A percentile compares a stretch with the other conserved stretches of the same genome.
Evolutionary conservation across 2,888 invertebrate genomes (phyloP).

Genomic region (Thecophora atra): DNA sequence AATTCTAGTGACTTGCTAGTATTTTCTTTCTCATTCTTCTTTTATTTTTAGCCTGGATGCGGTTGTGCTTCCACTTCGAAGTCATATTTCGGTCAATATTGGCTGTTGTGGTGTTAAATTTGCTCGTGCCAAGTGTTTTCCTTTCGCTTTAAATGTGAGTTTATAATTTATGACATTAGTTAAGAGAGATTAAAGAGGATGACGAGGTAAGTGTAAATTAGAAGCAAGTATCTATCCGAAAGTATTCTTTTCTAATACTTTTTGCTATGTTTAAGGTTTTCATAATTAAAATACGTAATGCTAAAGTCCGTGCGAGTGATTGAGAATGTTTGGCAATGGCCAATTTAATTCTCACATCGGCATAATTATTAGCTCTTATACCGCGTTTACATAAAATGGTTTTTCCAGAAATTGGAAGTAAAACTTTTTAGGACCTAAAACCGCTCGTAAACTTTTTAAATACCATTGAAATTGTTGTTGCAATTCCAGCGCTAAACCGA

Average conservation of each 20-base stretch:
- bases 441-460: no score
- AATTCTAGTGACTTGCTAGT: slow-evolving; percentile 28
- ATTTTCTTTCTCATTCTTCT: neutral
- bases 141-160: neutral
- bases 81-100: slow-evolving; percentile 17
- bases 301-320: no score
- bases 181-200: slow-evolving; percentile 21
- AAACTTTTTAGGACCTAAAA: no score
- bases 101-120: slow-evolving; percentile 35
- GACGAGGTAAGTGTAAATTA: neutral
- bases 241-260: neutral
- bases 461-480: no score
- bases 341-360: neutral
- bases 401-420: no score
- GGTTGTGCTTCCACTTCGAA: neutral
- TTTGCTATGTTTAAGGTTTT: no score
- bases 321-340: no score
- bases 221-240: neutral
- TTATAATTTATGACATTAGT: slow-evolving; percentile 35
- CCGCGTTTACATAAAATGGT: no score
- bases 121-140: slow-evolving; percentile 43
- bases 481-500: no score
- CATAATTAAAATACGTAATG: no score
- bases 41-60: neutral
- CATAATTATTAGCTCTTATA: neutral